Evolutionary conservation across 2,888 invertebrate genomes (phyloP), one percentile per base, ranked within the genome.

Genomic region (Molorchus minor): DNA sequence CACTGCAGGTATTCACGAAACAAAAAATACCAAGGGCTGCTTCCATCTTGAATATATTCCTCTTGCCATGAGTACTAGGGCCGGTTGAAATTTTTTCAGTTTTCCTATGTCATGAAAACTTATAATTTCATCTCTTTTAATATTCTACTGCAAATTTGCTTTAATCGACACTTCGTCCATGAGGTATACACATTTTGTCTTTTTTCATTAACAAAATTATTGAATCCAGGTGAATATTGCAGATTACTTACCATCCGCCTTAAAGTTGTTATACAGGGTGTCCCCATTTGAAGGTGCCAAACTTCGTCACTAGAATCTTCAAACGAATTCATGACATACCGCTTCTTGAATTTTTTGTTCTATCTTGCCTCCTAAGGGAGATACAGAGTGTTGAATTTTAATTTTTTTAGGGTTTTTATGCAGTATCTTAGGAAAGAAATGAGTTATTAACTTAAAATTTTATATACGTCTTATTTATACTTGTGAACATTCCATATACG

Each of bases 21-120:
- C n/a, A 30, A 53, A 53, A 33, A 41, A 43, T 2, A 19, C 43
- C 7, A 53, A 13, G 8, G 3, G 41, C 30, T 53, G 53, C 35
- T 53, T 36, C 30, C 44, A 53, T 17, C 8, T 53, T 19, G 16
- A n/a, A n/a, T n/a, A n/a, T n/a, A n/a, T n/a, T n/a, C n/a, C n/a
- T n/a, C n/a, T n/a, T n/a, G n/a, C n/a, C 43, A 17, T 53, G 30
- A 53, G 33, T 17, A 53, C 30, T 20, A 53, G 33, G 13, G 13
- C 41, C n/a, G n/a, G n/a, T n/a, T n/a, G n/a, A n/a, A n/a, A n/a
- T n/a, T n/a, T 16, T 44, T 25, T 16, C 15, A n/a, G 8, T 8
- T 41, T 19, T 40, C 3, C 33, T 15, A 16, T n/a, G 30, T 52
- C 19, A 2, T 52, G 40, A 16, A 30, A 52, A n/a, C 52, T 7